These are phyloP conservation scores for Drosophila emarginata DNA, from an alignment of 2,888 invertebrate genomes.

Conservation along the genomic window DNA sequence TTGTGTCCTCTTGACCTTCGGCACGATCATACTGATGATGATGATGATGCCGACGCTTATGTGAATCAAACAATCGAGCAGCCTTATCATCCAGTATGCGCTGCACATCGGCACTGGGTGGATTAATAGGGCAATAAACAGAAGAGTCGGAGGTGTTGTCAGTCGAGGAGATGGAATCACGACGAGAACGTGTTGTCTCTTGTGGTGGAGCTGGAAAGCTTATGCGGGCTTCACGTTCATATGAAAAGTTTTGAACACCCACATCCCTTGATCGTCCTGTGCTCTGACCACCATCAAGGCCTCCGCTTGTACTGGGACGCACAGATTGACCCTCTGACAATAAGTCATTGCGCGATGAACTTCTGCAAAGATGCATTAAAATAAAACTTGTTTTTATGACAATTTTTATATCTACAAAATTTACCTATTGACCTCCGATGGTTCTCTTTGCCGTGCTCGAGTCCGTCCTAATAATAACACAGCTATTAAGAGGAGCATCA, in stretches of 20 bases:
- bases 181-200: slow-evolving; percentile 59
- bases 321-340: slow-evolving; percentile 75
- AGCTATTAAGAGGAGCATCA: slow-evolving; percentile 79
- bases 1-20: slow-evolving; percentile 77
- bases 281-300: slow-evolving; percentile 49
- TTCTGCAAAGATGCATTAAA: slow-evolving; percentile 47
- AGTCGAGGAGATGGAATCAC: slow-evolving; percentile 78
- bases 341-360: slow-evolving; percentile 79
- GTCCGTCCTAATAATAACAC: slow-evolving; percentile 80
- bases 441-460: slow-evolving; percentile 66
- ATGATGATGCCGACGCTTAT: slow-evolving; percentile 72
- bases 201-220: slow-evolving; percentile 73
- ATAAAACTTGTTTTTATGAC: too few species aligned
- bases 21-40: slow-evolving; percentile 78
- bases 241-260: slow-evolving; percentile 80
- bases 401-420: neutral
- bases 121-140: slow-evolving; percentile 81
- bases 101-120: slow-evolving; percentile 80
- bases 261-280: slow-evolving; percentile 64
- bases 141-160: slow-evolving; percentile 82
- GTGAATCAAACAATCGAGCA: slow-evolving; percentile 78
- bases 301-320: slow-evolving; percentile 67
- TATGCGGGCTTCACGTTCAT: slow-evolving; percentile 73
- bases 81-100: slow-evolving; percentile 81
- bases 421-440: slow-evolving; percentile 76